Evolutionary conservation across 2,888 invertebrate genomes (phyloP), one percentile per base, ranked within the genome.

Genomic region (Polia nebulosa): DNA sequence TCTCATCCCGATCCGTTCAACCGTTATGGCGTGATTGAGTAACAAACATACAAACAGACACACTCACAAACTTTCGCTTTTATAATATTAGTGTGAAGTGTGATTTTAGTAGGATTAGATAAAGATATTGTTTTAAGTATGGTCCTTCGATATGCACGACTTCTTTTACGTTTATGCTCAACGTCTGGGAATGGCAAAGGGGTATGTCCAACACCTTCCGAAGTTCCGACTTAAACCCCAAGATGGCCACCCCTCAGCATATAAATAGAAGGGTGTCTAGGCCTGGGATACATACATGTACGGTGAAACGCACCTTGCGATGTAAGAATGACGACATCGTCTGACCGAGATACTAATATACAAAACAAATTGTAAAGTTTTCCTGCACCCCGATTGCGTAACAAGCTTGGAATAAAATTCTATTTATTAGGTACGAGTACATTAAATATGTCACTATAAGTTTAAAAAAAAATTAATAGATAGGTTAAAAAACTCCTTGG

Each of bases 221-320:
- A 59, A 25, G n/a, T 47, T 32, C 25, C 29, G 36, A 36, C 45
- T 59, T 25, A 15, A 70, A 5, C 59, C 45, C 44, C 17, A 47
- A 70, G 39, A 17, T 20, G 15, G 29, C 13, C 45, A 25, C 67
- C 60, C 71, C 25, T 68, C 25, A 17, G 25, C 25, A 25, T 22
- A 34, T 22, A 41, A n/a, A n/a, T 3, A 55, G 27, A 56, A 68
- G 44, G 41, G 63, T 34, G 67, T 57, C 29, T 66, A 41, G 8
- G n/a, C 11, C n/a, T 15, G 32, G 11, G 32, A 27, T 49, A 15
- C 25, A 39, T 71, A n/a, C 17, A 59, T 47, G 25, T 41, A 41
- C 13, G 15, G 8, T 15, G 17, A 32, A 47, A 70, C 9, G 45
- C 13, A 57, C 29, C 15, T 22, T 20, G 29, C 45, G n/a, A 45